phyloP scores from a whole-genome alignment of 2,888 invertebrate species.

The Ferrisia virgata region DNA sequence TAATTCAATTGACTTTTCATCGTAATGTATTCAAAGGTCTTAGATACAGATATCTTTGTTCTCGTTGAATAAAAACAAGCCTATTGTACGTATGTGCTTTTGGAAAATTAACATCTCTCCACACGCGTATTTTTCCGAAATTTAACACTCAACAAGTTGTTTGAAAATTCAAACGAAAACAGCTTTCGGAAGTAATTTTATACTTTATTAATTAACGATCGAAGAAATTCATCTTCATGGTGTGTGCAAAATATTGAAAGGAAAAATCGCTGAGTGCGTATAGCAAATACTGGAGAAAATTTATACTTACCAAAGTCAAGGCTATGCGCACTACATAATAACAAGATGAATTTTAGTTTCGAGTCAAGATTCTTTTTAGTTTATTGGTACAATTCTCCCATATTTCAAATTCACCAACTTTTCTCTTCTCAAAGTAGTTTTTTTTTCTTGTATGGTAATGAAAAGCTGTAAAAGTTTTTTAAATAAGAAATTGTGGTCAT shows the following conservation, averaged over 20 bases:
- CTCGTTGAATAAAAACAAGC: neutral
- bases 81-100: neutral
- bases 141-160: neutral
- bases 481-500: neutral
- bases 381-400: neutral
- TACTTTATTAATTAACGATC: too few species aligned
- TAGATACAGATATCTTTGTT: neutral
- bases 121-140: neutral
- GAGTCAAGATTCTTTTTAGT: neutral
- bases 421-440: neutral
- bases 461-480: neutral
- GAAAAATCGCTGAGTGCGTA: neutral
- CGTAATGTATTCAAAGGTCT: neutral
- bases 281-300: neutral
- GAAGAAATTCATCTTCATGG: too few species aligned
- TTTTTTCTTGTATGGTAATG: neutral
- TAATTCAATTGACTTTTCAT: neutral
- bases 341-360: neutral
- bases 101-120: neutral
- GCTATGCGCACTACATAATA: constrained; percentile 17
- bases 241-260: too few species aligned
- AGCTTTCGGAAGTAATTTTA: too few species aligned
- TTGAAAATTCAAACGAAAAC: too few species aligned
- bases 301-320: neutral
- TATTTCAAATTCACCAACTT: constrained; percentile 9